phyloP scores from a whole-genome alignment of 2,113 vertebrate genomes.

The Crotalus viridis region DNA sequence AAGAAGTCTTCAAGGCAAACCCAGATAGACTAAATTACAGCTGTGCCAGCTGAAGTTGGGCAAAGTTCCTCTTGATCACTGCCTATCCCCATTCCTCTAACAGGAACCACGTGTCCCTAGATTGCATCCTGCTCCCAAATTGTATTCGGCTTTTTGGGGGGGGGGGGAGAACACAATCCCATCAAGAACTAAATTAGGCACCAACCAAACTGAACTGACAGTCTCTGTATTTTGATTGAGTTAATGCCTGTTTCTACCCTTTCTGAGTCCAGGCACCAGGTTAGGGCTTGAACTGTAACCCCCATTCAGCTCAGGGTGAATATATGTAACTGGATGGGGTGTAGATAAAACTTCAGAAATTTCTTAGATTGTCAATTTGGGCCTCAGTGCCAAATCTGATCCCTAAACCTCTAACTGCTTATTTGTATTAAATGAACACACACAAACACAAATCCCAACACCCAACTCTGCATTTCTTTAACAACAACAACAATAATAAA shows the following conservation, averaged over 20 bases:
- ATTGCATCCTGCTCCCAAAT: background rate
- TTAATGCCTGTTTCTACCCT: background rate
- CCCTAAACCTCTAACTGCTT: background rate
- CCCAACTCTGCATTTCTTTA: background rate
- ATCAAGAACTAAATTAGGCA: background rate
- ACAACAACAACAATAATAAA: background rate
- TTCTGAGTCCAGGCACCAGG: background rate
- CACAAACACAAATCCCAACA: background rate
- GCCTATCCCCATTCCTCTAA: background rate
- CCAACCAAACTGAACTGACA: background rate
- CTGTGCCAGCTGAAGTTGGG: background rate
- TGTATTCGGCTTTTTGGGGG: background rate
- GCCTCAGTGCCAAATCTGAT: background rate
- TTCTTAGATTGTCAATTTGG: background rate
- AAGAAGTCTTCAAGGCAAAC: background rate
- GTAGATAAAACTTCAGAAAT: constrained; percentile 33
- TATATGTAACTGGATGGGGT: background rate
- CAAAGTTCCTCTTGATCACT: background rate
- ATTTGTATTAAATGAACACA: background rate
- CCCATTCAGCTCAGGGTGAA: background rate
- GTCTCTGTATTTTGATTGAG: background rate
- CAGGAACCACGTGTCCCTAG: background rate
- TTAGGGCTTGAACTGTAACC: background rate
- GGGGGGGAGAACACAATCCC: background rate
- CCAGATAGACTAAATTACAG: background rate